phyloP scores from a whole-genome alignment of 2,888 invertebrate species.

The Saturnia japonica region DNA sequence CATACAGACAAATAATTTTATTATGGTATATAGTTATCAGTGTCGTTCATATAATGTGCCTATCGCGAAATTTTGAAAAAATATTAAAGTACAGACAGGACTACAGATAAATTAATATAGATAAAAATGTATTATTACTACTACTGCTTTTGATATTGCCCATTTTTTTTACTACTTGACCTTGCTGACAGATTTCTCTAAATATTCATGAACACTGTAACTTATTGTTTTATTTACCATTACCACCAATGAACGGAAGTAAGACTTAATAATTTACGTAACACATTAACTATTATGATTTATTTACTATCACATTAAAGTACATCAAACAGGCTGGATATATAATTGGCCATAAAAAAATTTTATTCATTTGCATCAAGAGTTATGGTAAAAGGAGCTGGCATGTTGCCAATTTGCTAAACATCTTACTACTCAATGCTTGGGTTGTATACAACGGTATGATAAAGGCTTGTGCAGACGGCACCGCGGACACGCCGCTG shows the following conservation, averaged over 20 bases:
- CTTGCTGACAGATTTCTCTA: slow-evolving; percentile 6
- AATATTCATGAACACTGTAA: background rate
- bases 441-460: slow-evolving; percentile 18
- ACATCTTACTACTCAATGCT: slow-evolving; percentile 21
- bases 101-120: too few species aligned
- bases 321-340: slow-evolving; percentile 14
- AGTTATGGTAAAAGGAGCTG: slow-evolving; percentile 25
- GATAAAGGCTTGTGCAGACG: too few species aligned
- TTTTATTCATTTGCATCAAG: slow-evolving; percentile 20
- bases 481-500: too few species aligned
- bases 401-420: slow-evolving; percentile 27
- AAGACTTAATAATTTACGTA: background rate
- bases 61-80: too few species aligned
- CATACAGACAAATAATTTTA: too few species aligned
- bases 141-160: background rate
- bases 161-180: background rate
- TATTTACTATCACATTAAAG: slow-evolving; percentile 13
- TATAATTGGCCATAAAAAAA: slow-evolving; percentile 27
- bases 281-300: background rate
- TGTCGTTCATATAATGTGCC: too few species aligned
- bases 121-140: background rate
- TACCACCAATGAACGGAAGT: background rate
- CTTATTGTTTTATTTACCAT: background rate
- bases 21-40: too few species aligned
- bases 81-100: too few species aligned